A percentile compares a stretch with the other conserved stretches of the same genome.
Evolutionary conservation across 2,888 invertebrate genomes (phyloP).

Genomic region (Herminia tarsipennalis): DNA sequence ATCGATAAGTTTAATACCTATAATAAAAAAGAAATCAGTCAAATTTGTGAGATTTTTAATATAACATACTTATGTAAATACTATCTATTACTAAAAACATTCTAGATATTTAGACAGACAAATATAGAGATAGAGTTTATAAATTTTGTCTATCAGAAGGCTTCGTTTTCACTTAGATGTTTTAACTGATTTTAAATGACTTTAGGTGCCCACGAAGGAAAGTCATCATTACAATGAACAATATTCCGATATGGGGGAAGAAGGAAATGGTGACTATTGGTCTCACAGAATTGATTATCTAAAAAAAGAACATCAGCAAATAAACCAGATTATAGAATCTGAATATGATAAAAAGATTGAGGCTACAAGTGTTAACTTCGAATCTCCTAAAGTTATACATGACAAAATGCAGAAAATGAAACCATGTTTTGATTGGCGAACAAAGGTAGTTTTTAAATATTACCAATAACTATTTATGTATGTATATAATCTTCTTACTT

Average conservation of each 20-base stretch:
- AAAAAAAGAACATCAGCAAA: constrained; percentile 72
- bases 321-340: constrained; percentile 72
- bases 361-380: constrained; percentile 56
- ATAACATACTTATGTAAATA: too few species aligned
- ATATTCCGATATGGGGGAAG: constrained; percentile 41
- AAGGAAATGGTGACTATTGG: constrained; percentile 71
- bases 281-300: constrained; percentile 67
- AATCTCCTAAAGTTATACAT: constrained; percentile 54
- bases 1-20: too few species aligned
- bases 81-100: too few species aligned
- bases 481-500: too few species aligned
- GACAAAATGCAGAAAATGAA: constrained; percentile 68
- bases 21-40: too few species aligned
- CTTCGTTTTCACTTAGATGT: background rate
- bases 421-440: constrained; percentile 71
- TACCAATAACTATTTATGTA: background rate
- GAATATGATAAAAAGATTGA: constrained; percentile 74
- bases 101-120: too few species aligned
- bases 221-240: constrained; percentile 52
- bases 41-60: too few species aligned
- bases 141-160: too few species aligned
- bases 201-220: constrained; percentile 56
- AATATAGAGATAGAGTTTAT: too few species aligned
- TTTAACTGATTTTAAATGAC: background rate
- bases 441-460: constrained; percentile 56